Percentiles rank a stretch among this genome's conserved stretches.
Evolutionary conservation across 1,140 invertebrate species (phyloP).

Genomic region (Eupristina koningsbergeri): DNA sequence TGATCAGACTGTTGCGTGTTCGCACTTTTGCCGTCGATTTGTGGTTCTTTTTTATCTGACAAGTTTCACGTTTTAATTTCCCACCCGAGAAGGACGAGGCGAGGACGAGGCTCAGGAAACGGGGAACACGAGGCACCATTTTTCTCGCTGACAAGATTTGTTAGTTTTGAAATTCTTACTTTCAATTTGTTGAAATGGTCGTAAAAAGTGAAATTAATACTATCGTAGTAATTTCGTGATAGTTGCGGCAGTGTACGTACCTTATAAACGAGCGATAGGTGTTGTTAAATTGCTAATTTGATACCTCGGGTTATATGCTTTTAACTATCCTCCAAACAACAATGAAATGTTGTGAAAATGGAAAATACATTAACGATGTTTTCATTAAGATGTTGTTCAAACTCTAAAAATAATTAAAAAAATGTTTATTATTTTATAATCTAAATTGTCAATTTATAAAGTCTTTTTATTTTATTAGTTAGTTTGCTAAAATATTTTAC

Average conservation of each 20-base stretch:
- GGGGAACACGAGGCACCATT: not conserved
- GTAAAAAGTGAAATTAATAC: constrained; percentile 43
- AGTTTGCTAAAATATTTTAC: too few relatives aligned
- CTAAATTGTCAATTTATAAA: too few relatives aligned
- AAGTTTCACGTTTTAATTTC: constrained; percentile 49
- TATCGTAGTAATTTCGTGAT: not conserved
- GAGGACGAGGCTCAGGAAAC: not conserved
- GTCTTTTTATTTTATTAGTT: too few relatives aligned
- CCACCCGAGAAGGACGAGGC: constrained; percentile 15
- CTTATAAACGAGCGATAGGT: constrained; percentile 16
- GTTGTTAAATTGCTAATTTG: constrained; percentile 19
- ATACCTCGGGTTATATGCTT: constrained; percentile 9
- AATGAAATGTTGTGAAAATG: not conserved
- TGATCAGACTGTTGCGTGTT: constrained; percentile 48
- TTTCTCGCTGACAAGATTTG: not conserved
- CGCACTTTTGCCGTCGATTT: constrained; percentile 40
- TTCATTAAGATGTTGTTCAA: not conserved
- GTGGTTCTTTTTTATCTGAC: constrained; percentile 33
- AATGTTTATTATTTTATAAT: not conserved
- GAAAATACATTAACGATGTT: not conserved
- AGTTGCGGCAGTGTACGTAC: not conserved
- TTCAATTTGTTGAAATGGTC: constrained; percentile 30
- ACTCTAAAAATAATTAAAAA: not conserved
- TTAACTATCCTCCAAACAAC: not conserved
- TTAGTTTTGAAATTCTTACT: constrained; percentile 41